These are phyloP conservation scores for Thinocorus orbignyianus DNA, from an alignment of 2,113 vertebrate species.

Conservation along the genomic window DNA sequence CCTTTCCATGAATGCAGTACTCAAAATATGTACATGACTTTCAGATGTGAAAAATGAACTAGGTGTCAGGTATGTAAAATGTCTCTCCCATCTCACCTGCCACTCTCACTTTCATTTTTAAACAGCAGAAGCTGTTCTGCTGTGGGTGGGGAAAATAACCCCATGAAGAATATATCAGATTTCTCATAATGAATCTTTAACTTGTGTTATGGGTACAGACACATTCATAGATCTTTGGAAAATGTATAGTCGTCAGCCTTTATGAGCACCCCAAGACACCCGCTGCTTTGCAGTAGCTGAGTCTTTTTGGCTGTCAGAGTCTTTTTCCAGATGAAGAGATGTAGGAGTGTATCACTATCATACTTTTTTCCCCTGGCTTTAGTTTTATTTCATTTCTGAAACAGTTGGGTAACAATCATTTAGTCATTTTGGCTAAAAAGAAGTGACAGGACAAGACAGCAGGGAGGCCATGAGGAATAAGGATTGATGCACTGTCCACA, in stretches of 20 bases:
- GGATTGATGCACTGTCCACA: neutral
- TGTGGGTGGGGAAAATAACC: constrained; percentile 9
- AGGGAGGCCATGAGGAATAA: neutral
- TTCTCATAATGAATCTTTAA: neutral
- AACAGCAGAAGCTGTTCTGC: neutral
- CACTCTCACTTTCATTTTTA: neutral
- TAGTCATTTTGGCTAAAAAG: neutral
- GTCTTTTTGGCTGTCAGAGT: neutral
- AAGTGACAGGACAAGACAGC: neutral
- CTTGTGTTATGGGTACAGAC: neutral
- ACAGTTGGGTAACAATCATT: neutral
- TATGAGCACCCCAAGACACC: neutral
- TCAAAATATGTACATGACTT: neutral
- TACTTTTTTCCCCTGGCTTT: neutral
- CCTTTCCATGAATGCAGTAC: neutral
- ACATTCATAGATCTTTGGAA: neutral
- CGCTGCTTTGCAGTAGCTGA: neutral
- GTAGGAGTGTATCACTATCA: neutral
- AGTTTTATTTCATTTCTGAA: neutral
- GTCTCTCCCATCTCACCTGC: neutral
- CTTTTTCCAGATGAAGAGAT: neutral
- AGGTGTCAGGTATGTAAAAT: neutral
- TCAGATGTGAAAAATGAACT: neutral
- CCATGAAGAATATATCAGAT: neutral
- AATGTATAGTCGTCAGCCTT: neutral